Evolutionary conservation across 2,888 invertebrate species (phyloP), one percentile per base, ranked within the genome.

Genomic region (Euplagia quadripunctaria): DNA sequence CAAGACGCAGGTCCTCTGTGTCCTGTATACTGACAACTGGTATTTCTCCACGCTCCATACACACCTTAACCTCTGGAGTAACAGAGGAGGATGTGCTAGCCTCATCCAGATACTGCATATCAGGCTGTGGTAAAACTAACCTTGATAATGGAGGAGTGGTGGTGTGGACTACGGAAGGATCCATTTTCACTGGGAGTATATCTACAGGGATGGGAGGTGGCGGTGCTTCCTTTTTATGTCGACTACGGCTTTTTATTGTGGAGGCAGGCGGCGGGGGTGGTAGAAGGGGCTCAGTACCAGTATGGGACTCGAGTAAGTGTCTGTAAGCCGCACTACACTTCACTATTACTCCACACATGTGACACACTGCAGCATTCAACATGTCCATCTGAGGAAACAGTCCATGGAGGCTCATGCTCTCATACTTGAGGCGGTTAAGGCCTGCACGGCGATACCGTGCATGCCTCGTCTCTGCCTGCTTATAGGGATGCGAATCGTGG

Each of bases 291-390:
- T 94, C 95, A 46, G 89, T 80, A 73, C 90, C 90, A 5, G 92
- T 90, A 89, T 97, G 97, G 77, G 96, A 95, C 85, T 96, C 96
- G 84, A 96, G 96, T 92, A 98, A 96, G 91, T 98, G 98, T 89
- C 97, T 96, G 86, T 97, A 97, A 71, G 97, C 97, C 69, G 98
- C 98, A 91, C 97, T 97, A 85, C 98, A 97, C 94, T 98, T 98
- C 85, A 98, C 97, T 88, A 97, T 97, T 82, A 97, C 97, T 81
- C 97, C 97, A 91, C 98, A 98, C 90, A 97, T 96, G 92, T 97
- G 97, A 93, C 98, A 98, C 84, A 98, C 97, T 76, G 98, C 97
- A 77, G 98, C 97, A 89, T 97, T 97, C 85, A 98, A 97, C 78
- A 97, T 96, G 93, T 98, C 98, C 92, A 97, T 96, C 87, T 98